phyloP scores from a whole-genome alignment of 1,140 invertebrate species.

The Camponotus floridanus region DNA sequence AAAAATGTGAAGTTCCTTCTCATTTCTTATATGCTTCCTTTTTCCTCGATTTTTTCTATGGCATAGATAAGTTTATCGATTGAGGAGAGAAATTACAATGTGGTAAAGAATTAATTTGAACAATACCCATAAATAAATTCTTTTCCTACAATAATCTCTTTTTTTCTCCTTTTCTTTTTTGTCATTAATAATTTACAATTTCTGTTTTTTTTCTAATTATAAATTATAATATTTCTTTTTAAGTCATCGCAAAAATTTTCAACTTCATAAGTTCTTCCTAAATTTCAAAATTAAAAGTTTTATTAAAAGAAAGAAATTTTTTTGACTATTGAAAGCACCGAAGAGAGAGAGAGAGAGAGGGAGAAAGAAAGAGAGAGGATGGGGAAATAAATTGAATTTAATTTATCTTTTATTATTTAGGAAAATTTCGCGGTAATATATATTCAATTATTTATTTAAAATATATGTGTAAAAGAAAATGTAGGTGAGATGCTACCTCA shows the following conservation, averaged over 20 bases:
- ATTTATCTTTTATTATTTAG: background rate
- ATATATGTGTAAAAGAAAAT: background rate
- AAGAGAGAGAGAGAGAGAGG: background rate
- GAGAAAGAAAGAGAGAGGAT: background rate
- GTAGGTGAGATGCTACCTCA: background rate
- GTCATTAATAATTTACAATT: background rate
- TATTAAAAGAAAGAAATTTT: background rate
- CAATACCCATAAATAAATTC: background rate
- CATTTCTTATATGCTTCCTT: background rate
- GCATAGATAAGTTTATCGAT: background rate
- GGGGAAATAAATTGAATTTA: background rate
- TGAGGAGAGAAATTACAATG: background rate
- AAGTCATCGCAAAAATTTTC: background rate
- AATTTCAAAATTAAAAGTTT: constrained; percentile 12
- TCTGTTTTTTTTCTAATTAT: background rate
- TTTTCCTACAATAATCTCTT: background rate
- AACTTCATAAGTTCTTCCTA: background rate
- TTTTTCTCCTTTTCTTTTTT: background rate
- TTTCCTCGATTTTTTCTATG: background rate
- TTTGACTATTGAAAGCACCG: background rate
- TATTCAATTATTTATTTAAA: background rate
- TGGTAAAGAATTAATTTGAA: constrained; percentile 1
- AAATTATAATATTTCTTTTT: constrained; percentile 8
- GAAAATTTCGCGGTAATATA: background rate
- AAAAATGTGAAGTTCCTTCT: background rate